Evolutionary conservation across 2,113 vertebrate species (phyloP).

Genomic region (Phasianus colchicus): DNA sequence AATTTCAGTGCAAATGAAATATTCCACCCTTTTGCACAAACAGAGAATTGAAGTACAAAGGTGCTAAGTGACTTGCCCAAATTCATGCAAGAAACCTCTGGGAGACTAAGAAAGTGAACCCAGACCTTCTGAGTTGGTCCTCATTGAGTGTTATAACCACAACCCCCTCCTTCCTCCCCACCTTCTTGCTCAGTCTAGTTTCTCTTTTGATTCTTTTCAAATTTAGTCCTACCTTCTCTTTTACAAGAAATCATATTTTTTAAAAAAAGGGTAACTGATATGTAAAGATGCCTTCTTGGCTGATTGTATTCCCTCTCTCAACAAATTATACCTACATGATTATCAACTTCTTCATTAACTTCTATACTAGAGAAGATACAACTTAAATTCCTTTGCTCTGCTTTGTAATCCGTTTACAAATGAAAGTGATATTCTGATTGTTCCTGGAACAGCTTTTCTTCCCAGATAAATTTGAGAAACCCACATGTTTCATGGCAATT

Average conservation of each 20-base stretch:
- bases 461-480: not conserved
- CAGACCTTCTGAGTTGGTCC: not conserved
- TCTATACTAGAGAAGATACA: not conserved
- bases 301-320: not conserved
- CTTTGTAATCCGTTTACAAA: not conserved
- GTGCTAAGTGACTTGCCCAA: not conserved
- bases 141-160: conserved; percentile 46
- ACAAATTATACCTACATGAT: not conserved
- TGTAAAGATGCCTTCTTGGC: conserved; percentile 24
- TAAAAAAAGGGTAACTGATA: not conserved
- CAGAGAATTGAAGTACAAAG: not conserved
- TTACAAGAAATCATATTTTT: conserved; percentile 58
- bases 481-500: not conserved
- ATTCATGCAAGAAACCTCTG: not conserved
- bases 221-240: conserved; percentile 57
- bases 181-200: conserved; percentile 33
- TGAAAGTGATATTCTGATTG: not conserved
- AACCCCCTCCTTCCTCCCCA: conserved; percentile 29
- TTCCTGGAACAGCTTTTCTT: conserved; percentile 1
- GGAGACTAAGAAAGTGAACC: conserved; percentile 9
- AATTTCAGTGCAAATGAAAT: not conserved
- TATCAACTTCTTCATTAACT: not conserved
- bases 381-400: not conserved
- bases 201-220: conserved; percentile 54
- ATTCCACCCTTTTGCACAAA: not conserved